Conservation (phyloP, 2,888 invertebrate genomes). For the Elgonia sp. region DNA sequence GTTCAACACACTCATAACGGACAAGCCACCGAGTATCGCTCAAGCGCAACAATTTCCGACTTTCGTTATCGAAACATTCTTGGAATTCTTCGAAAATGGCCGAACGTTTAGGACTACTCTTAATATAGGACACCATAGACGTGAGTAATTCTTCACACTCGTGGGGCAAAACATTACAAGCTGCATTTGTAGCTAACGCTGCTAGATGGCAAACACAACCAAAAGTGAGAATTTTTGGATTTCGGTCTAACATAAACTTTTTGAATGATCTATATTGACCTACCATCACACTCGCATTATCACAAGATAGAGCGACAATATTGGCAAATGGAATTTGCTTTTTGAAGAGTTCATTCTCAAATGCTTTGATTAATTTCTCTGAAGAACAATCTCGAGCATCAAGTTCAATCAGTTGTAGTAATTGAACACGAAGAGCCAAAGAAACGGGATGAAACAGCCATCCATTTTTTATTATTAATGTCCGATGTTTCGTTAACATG, state of each 20-base stretch:
- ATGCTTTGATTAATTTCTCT: neutral
- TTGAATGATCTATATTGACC: too few relatives aligned
- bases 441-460: constrained; percentile 13
- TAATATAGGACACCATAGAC: constrained; percentile 1
- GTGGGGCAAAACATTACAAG: too few relatives aligned
- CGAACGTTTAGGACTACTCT: constrained; percentile 12
- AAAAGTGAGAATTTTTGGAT: too few relatives aligned
- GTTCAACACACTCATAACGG: constrained; percentile 6
- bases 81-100: constrained; percentile 21
- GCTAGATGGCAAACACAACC: too few relatives aligned
- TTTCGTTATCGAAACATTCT: neutral
- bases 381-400: constrained; percentile 38
- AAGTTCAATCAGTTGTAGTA: constrained; percentile 14
- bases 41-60: neutral
- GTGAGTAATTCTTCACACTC: constrained; percentile 19
- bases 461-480: constrained; percentile 38
- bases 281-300: neutral
- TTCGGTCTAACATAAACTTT: too few relatives aligned
- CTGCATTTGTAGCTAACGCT: too few relatives aligned
- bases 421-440: neutral
- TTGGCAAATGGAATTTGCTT: constrained; percentile 38
- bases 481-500: constrained; percentile 57
- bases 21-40: constrained; percentile 27
- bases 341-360: neutral
- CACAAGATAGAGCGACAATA: constrained; percentile 10